Evolutionary conservation across 1,140 invertebrate genomes (phyloP).

Genomic region (Lucilia sericata): DNA sequence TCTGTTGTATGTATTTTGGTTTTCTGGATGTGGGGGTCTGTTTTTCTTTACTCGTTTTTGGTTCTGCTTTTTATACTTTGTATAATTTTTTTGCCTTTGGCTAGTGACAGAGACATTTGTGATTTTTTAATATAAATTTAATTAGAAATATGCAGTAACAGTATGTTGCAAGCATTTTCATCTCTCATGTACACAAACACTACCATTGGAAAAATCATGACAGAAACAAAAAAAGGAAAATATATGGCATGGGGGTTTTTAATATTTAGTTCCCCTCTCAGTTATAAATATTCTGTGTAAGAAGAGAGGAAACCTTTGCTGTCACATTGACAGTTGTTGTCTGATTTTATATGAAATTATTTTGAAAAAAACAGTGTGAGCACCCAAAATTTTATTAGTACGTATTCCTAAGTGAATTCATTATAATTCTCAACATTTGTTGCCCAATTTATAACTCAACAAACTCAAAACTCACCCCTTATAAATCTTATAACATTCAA

Average conservation of each 20-base stretch:
- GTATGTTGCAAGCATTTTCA: slow-evolving; percentile 10
- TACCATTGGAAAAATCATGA: neutral
- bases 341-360: neutral
- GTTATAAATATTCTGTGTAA: neutral
- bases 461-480: slow-evolving; percentile 5
- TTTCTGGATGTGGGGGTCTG: neutral
- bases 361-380: neutral
- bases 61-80: neutral
- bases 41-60: neutral
- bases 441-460: slow-evolving; percentile 34
- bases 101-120: slow-evolving; percentile 34
- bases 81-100: slow-evolving; percentile 19
- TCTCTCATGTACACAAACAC: neutral
- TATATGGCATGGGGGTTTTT: neutral
- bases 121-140: slow-evolving; percentile 43
- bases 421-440: slow-evolving; percentile 35
- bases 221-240: neutral
- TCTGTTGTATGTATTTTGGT: neutral
- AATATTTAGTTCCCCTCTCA: neutral
- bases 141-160: slow-evolving; percentile 30
- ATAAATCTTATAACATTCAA: neutral
- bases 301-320: slow-evolving; percentile 7
- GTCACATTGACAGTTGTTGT: slow-evolving; percentile 22
- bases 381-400: neutral
- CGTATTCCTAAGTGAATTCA: neutral